Evolutionary conservation across 1,140 invertebrate genomes (phyloP).

Genomic region (Polypedilum pembai): DNA sequence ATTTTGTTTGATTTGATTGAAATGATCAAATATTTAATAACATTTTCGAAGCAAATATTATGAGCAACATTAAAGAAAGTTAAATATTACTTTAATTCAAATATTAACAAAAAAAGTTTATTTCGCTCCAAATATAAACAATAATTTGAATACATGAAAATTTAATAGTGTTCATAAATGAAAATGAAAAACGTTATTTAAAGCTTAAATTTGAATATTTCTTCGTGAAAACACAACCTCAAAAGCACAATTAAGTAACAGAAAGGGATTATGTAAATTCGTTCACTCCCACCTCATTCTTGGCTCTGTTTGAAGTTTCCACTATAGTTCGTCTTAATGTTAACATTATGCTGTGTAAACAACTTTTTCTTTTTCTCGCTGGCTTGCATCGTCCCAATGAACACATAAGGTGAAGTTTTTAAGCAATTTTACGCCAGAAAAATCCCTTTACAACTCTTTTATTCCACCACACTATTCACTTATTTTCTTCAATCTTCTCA

Average conservation of each 20-base stretch:
- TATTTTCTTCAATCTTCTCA: neutral
- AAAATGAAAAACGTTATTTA: neutral
- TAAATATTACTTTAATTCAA: too few relatives aligned
- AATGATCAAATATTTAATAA: too few relatives aligned
- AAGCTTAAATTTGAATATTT: neutral
- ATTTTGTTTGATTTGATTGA: too few relatives aligned
- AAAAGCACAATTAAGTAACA: constrained; percentile 18
- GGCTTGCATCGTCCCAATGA: too few relatives aligned
- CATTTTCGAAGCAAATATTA: too few relatives aligned
- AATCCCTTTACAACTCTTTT: neutral
- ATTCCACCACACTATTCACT: neutral
- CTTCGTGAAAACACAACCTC: neutral
- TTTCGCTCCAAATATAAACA: too few relatives aligned
- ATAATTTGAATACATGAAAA: too few relatives aligned
- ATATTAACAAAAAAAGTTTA: too few relatives aligned
- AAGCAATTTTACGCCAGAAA: neutral
- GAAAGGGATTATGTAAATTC: constrained; percentile 21
- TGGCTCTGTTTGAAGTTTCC: neutral
- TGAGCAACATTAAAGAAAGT: too few relatives aligned
- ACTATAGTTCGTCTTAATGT: neutral
- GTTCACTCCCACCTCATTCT: neutral
- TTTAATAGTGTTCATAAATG: too few relatives aligned
- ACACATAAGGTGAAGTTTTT: neutral
- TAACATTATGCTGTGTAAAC: neutral
- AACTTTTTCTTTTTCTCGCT: neutral